These are phyloP conservation scores for Dendropsophus ebraccatus DNA, from an alignment of 2,113 vertebrate species.

Conservation along the genomic window DNA sequence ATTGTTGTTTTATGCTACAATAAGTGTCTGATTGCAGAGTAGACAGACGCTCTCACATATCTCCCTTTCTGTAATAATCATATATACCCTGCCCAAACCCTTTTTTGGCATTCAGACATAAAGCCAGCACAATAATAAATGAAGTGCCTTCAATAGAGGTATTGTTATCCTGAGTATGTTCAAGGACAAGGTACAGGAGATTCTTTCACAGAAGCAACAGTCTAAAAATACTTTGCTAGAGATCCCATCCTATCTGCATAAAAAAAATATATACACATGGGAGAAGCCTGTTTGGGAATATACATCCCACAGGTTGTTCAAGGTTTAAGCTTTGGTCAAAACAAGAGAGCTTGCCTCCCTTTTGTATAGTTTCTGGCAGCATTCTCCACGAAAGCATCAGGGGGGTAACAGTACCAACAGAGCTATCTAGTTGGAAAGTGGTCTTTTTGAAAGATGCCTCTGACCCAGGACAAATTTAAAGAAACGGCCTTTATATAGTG, in stretches of 20 bases:
- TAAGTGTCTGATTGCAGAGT: background rate
- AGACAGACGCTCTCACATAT: conserved; percentile 1
- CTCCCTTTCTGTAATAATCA: background rate
- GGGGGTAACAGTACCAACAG: background rate
- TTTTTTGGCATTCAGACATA: background rate
- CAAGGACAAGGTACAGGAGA: conserved; percentile 51
- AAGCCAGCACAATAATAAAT: background rate
- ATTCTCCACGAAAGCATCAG: background rate
- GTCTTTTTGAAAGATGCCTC: conserved; percentile 41
- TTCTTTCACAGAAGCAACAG: conserved; percentile 51
- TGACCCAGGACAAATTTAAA: background rate
- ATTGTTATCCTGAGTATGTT: conserved; percentile 34
- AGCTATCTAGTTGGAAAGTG: background rate
- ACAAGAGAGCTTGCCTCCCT: conserved; percentile 40
- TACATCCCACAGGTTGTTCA: conserved; percentile 55
- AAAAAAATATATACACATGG: conserved; percentile 4
- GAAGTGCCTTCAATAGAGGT: conserved; percentile 37
- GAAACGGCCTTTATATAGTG: conserved; percentile 12
- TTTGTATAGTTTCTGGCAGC: conserved; percentile 21
- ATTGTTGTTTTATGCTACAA: background rate
- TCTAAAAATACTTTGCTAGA: conserved; percentile 45
- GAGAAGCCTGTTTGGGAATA: conserved; percentile 46
- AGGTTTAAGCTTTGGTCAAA: conserved; percentile 41
- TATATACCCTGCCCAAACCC: background rate
- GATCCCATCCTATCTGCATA: conserved; percentile 44